Conservation (phyloP, 2,888 invertebrate species). For the Yponomeuta cagnagella region DNA sequence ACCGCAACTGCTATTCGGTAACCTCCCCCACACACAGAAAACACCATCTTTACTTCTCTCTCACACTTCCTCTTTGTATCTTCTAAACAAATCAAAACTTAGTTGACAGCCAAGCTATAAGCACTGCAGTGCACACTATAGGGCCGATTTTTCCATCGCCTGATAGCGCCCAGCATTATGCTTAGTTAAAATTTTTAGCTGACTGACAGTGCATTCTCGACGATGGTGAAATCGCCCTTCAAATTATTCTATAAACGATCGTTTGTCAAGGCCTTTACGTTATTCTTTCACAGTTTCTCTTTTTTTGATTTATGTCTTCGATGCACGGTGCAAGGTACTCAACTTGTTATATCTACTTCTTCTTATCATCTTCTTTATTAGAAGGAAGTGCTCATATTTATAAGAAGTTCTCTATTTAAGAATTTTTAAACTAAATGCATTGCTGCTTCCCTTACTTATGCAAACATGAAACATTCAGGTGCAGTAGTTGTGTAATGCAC, state of each 20-base stretch:
- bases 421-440: background rate
- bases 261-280: background rate
- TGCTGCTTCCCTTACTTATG: background rate
- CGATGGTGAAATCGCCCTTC: background rate
- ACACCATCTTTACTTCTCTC: background rate
- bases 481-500: slow-evolving; percentile 41
- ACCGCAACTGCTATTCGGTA: slow-evolving; percentile 78
- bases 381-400: background rate
- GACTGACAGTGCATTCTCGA: no score
- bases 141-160: no score
- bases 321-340: slow-evolving; percentile 12
- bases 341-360: slow-evolving; percentile 21
- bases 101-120: no score
- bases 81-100: background rate
- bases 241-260: background rate
- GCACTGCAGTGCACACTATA: no score
- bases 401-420: background rate
- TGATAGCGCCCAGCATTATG: no score
- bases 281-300: slow-evolving; percentile 9
- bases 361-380: background rate
- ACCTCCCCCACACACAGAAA: background rate
- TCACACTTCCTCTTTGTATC: background rate
- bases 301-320: slow-evolving; percentile 7
- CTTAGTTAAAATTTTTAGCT: no score
- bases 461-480: slow-evolving; percentile 15